A percentile compares a stretch with the other conserved stretches of the same genome.
phyloP scores from a whole-genome alignment of 2,113 vertebrate species.

The Neolamprologus tretocephalus region DNA sequence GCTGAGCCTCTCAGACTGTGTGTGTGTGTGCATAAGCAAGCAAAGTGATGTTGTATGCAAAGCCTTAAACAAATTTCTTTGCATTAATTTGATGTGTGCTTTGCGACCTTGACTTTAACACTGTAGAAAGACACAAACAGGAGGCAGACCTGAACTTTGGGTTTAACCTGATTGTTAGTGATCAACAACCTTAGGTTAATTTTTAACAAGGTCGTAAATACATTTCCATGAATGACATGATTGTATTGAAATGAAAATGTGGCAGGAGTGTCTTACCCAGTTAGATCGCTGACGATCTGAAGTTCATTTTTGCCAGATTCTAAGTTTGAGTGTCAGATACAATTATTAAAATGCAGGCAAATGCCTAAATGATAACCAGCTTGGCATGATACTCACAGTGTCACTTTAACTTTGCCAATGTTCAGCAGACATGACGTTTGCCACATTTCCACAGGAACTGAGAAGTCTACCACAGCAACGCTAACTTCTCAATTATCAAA shows the following conservation, averaged over 20 bases:
- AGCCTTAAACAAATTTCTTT: background rate
- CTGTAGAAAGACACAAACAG: background rate
- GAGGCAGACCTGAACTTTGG: background rate
- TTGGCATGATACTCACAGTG: background rate
- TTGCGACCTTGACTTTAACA: background rate
- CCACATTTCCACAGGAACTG: background rate
- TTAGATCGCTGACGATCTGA: background rate
- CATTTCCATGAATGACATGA: background rate
- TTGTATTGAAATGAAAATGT: background rate
- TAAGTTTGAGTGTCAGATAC: background rate
- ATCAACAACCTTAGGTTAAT: background rate
- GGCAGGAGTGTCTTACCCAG: background rate
- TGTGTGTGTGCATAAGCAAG: background rate
- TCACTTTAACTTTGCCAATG: background rate
- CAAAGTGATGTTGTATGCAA: background rate
- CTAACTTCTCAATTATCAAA: background rate
- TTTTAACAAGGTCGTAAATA: constrained; percentile 20
- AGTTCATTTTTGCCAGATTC: background rate
- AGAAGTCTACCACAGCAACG: background rate
- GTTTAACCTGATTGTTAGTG: background rate
- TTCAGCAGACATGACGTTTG: background rate
- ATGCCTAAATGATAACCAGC: background rate
- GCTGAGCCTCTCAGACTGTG: background rate
- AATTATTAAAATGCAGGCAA: background rate
- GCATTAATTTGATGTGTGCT: background rate